A percentile compares a stretch with the other conserved stretches of the same genome.
These are phyloP conservation scores for Phrixothrix hirtus DNA, from an alignment of 2,888 invertebrate genomes.

Conservation along the genomic window DNA sequence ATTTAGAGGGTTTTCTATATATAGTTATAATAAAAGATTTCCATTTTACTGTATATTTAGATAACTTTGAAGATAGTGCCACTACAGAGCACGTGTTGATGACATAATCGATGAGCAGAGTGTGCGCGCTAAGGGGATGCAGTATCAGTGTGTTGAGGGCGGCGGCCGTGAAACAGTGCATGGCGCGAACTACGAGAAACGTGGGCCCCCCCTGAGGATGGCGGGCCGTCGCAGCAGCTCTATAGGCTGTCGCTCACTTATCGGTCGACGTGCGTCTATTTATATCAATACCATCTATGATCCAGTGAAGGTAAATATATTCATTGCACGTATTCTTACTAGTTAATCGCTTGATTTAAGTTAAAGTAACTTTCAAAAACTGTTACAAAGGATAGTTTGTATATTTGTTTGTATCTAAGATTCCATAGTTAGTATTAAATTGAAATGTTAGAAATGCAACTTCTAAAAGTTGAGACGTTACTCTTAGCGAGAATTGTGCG, in stretches of 20 bases:
- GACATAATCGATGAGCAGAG: slow-evolving; percentile 43
- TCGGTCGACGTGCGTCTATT: slow-evolving; percentile 68
- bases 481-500: too few species aligned
- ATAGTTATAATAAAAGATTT: too few species aligned
- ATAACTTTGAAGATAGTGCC: slow-evolving; percentile 12
- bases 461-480: too few species aligned
- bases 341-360: too few species aligned
- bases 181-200: slow-evolving; percentile 41
- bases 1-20: too few species aligned
- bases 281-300: slow-evolving; percentile 67
- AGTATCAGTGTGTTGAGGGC: slow-evolving; percentile 44
- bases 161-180: slow-evolving; percentile 44
- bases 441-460: too few species aligned
- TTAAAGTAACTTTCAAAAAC: too few species aligned
- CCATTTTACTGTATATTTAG: too few species aligned
- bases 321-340: too few species aligned
- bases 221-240: slow-evolving; percentile 69
- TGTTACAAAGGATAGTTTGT: too few species aligned
- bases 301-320: slow-evolving; percentile 70
- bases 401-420: too few species aligned
- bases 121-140: slow-evolving; percentile 38
- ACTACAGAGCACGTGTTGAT: slow-evolving; percentile 42
- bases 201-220: slow-evolving; percentile 49
- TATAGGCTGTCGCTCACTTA: slow-evolving; percentile 67
- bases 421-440: too few species aligned